Base-by-base conservation (phyloP, 1,140 invertebrate genomes). In the Neodiprion fabricii region DNA sequence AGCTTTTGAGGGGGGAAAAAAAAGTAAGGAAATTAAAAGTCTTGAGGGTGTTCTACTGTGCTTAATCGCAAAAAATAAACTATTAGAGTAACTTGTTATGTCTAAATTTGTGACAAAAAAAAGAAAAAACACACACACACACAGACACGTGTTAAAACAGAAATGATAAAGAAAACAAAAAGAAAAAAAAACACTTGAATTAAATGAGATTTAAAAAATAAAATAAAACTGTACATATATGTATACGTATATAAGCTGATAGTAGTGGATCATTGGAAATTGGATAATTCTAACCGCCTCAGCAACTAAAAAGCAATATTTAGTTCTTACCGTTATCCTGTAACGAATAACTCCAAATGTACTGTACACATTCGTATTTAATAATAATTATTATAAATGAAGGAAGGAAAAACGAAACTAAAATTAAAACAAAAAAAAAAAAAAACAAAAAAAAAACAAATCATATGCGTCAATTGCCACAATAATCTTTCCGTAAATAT, bases 311-410 rank as follows among this genome's bases (percentile, higher is more conserved):
- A 61, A 87, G 86, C 86, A 88, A 87, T 87, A 87, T 86, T 88
- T 87, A 87, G 82, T 87, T 87, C 80, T 83, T 87, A 86, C 79
- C 80, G 79, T 85, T 61, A 61, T 61, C 53, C 53, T 61, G n/a
- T 82, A 84, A 82, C 82, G 72, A 82, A 84, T 80, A 86, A 86
- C 80, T 86, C 82, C 82, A 83, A 84, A 79, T 85, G 83, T 87
- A 87, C 79, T 80, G 79, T 84, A 86, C 79, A 83, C 8, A 69
- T 71, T 12, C 48, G 69, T 72, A 71, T 88, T 87, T 88, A 88
- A 87, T 88, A 40, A 40, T 86, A 80, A 88, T 89, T 87, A 87
- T 84, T 84, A 88, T 86, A 88, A 89, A 86, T 84, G 83, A 40
- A 40, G 28, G 28, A 40, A 40, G 28, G 28, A 40, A 40, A 40